Evolutionary conservation across 1,140 invertebrate genomes (phyloP), one percentile per base, ranked within the genome.

Genomic region (Trachymyrmex septentrionalis): DNA sequence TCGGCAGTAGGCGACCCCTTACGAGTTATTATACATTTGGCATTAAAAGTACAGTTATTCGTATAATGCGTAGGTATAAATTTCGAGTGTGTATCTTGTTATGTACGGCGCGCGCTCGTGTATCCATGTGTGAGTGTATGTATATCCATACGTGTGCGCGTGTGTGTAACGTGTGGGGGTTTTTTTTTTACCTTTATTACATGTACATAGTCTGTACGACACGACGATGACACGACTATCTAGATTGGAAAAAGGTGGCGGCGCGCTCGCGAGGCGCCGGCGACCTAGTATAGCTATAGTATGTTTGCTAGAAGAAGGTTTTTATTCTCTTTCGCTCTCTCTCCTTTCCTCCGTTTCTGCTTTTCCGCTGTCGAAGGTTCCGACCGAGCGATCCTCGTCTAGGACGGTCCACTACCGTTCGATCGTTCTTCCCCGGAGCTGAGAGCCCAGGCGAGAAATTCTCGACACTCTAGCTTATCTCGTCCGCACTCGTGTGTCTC

Each of bases 1-100:
- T 86, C 85, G 78, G 64, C 63, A 87, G 55, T 76, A 38, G 73
- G 59, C 80, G 73, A 78, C 69, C 78, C 61, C 91, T 92, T 93
- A 93, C 89, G 91, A 94, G 94, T 94, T 95, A 95, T 95, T 95
- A 95, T 95, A 95, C 95, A 95, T 95, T 95, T 95, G 94, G 95
- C 95, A 95, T 95, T 95, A 94, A 91, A 94, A 95, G 94, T 95
- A 95, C 93, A 94, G 91, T 94, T 91, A 95, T 93, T 93, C 93
- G 91, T 94, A 93, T 95, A 67, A 95, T 94, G 93, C 93, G 90
- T 95, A 93, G 93, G 94, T 95, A 95, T 95, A 95, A 94, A 94
- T 93, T 91, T 86, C 69, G 72, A 75, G 48, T 87, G 30, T 59
- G 82, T 90, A 80, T 76, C 57, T 66, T 73, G 85, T 57, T 69